Conservation (phyloP, 2,797 vertebrate genomes). For the Tolypeutes matacus region DNA sequence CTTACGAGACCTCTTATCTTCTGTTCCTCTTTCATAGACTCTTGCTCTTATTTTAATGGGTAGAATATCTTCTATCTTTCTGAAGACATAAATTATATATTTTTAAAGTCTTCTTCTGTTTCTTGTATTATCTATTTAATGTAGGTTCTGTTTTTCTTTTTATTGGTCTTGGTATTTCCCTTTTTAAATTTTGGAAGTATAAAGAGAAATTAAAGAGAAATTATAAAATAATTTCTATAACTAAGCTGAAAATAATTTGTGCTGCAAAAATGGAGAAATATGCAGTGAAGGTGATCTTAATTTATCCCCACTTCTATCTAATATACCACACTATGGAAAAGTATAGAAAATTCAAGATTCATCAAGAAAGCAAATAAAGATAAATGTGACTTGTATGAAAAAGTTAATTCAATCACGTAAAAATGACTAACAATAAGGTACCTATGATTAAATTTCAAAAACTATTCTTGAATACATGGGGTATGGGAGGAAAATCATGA, state of each 20-base stretch:
- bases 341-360: not conserved
- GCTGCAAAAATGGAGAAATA: conserved; percentile 1
- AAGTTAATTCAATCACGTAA: conserved; percentile 75
- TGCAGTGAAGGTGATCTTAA: not conserved
- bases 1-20: not conserved
- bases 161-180: not conserved
- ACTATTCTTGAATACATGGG: conserved; percentile 20
- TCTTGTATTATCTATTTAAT: conserved; percentile 7
- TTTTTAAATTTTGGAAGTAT: conserved; percentile 40
- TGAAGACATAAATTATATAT: not conserved
- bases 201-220: conserved; percentile 43
- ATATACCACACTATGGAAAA: conserved; percentile 45
- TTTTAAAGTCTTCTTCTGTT: not conserved
- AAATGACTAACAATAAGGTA: conserved; percentile 73
- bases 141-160: not conserved
- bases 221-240: conserved; percentile 17
- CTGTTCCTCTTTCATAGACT: not conserved
- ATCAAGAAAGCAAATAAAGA: conserved; percentile 71
- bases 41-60: not conserved
- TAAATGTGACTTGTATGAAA: conserved; percentile 76
- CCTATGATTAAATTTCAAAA: not conserved
- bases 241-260: conserved; percentile 11
- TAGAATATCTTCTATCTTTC: not conserved
- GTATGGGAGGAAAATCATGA: not conserved
- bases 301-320: conserved; percentile 25